Conservation (phyloP, 2,888 invertebrate species). For the Cremastinae sp. region DNA sequence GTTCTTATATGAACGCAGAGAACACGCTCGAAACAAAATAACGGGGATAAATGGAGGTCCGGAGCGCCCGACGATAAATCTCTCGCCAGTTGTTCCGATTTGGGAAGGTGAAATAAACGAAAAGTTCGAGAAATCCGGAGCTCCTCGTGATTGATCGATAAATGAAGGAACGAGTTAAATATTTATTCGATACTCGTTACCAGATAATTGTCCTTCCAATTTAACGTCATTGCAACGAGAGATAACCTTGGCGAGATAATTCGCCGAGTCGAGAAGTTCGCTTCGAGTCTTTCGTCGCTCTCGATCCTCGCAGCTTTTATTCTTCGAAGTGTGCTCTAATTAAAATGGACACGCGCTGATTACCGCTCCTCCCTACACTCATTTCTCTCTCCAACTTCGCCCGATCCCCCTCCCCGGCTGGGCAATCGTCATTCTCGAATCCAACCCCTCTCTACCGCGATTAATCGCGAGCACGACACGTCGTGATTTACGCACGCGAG, state of each 20-base stretch:
- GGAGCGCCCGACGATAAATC: no score
- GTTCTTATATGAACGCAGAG: no score
- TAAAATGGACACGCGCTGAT: constrained; percentile 58
- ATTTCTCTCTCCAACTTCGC: constrained; percentile 11
- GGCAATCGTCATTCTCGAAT: constrained; percentile 18
- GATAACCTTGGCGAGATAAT: constrained; percentile 70
- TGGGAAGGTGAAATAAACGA: no score
- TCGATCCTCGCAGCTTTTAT: constrained; percentile 18
- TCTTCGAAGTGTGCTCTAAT: constrained; percentile 56
- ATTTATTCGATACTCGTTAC: constrained; percentile 3
- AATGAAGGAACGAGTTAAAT: background rate
- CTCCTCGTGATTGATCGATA: constrained; percentile 16
- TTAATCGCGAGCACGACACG: constrained; percentile 14
- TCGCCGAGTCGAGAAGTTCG: constrained; percentile 60
- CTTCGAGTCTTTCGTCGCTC: constrained; percentile 25
- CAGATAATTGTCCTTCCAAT: constrained; percentile 12
- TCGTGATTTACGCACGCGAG: constrained; percentile 33
- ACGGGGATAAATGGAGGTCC: no score
- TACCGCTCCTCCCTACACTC: constrained; percentile 21
- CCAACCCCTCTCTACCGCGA: constrained; percentile 27
- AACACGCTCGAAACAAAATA: no score
- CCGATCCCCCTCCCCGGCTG: background rate
- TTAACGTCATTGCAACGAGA: constrained; percentile 19
- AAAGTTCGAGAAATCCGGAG: no score
- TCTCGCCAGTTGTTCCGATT: no score